phyloP scores from a whole-genome alignment of 2,797 vertebrate species.

The Lophura swinhoii region DNA sequence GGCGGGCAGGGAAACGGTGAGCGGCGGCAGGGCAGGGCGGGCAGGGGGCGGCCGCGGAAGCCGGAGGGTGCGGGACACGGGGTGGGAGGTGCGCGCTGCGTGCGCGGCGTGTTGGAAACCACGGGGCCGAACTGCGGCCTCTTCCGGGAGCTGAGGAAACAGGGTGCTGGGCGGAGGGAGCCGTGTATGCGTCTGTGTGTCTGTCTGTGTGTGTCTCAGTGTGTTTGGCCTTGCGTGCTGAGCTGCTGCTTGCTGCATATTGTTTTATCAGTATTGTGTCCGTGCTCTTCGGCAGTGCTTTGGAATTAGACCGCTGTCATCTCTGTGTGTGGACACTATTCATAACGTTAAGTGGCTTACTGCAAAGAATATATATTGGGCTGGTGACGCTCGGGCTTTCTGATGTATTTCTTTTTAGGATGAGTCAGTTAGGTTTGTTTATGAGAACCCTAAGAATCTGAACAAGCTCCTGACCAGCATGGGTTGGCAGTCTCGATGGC shows the following conservation, averaged over 20 bases:
- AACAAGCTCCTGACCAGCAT: not conserved
- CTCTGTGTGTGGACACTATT: fast-evolving
- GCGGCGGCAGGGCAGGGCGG: constrained; percentile 23
- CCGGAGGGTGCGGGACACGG: no score
- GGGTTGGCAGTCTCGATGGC: fast-evolving
- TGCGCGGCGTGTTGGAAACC: not conserved
- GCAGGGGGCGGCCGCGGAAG: not conserved
- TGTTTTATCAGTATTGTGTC: not conserved
- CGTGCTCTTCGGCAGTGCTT: fast-evolving
- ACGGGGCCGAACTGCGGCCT: not conserved
- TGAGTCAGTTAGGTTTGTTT: not conserved
- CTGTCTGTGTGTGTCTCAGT: fast-evolving
- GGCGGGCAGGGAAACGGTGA: constrained; percentile 81
- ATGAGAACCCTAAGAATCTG: not conserved
- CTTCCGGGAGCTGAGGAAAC: not conserved
- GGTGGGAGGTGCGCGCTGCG: not conserved
- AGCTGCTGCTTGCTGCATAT: not conserved
- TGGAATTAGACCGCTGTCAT: not conserved
- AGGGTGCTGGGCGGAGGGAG: no score
- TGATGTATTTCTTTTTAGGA: not conserved
- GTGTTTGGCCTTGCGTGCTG: not conserved
- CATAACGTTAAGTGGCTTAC: not conserved
- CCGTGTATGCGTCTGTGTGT: fast-evolving
- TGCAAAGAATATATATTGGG: not conserved
- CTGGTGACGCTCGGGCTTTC: not conserved